phyloP scores from a whole-genome alignment of 2,888 invertebrate species.

The Hemaris fuciformis region DNA sequence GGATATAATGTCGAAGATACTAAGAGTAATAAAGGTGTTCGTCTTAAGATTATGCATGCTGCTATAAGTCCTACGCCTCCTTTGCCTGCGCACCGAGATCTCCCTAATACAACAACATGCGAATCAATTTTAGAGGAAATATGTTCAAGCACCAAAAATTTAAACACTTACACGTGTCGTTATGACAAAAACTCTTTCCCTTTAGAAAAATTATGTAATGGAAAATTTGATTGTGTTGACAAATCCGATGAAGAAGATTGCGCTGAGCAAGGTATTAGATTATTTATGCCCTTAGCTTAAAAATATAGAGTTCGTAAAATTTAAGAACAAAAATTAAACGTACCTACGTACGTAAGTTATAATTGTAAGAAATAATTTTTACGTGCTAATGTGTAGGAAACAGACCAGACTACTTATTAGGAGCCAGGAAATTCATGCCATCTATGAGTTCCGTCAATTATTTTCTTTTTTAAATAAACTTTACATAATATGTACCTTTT shows the following conservation, averaged over 20 bases:
- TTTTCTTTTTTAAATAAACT: too few relatives aligned
- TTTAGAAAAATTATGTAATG: slow-evolving; percentile 56
- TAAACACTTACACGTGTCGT: slow-evolving; percentile 48
- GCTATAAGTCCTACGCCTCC: too few relatives aligned
- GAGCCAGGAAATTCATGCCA: too few relatives aligned
- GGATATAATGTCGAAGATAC: slow-evolving; percentile 16
- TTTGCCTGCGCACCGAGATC: not conserved
- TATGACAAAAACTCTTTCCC: slow-evolving; percentile 36
- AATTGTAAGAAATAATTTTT: too few relatives aligned
- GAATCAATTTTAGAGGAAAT: slow-evolving; percentile 29
- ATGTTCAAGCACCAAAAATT: slow-evolving; percentile 44
- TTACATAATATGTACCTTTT: too few relatives aligned
- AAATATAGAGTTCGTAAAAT: too few relatives aligned
- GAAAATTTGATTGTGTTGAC: slow-evolving; percentile 49
- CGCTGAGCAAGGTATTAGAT: slow-evolving; percentile 42
- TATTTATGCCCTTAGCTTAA: not conserved
- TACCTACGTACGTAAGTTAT: too few relatives aligned
- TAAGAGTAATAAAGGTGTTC: not conserved
- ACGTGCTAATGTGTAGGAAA: too few relatives aligned
- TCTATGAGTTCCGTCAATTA: too few relatives aligned
- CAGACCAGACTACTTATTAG: too few relatives aligned
- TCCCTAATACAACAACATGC: slow-evolving; percentile 23
- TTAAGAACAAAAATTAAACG: too few relatives aligned
- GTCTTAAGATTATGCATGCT: not conserved
- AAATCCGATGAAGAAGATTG: slow-evolving; percentile 59